phyloP scores from a whole-genome alignment of 2,888 invertebrate genomes.

The Eledona agricola region DNA sequence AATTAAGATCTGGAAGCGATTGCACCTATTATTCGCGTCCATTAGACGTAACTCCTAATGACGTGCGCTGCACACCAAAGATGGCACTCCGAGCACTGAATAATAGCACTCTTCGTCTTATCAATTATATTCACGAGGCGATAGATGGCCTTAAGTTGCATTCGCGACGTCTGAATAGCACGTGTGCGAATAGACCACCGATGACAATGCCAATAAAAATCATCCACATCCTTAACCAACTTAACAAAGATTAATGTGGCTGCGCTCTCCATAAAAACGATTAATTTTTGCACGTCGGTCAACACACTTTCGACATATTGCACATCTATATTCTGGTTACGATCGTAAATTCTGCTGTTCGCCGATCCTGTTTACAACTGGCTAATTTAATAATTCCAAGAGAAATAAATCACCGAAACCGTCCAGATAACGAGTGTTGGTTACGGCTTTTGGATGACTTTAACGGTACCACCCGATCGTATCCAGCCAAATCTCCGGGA shows the following conservation, averaged over 20 bases:
- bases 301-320: conserved; percentile 27
- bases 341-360: conserved; percentile 22
- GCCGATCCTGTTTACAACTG: conserved; percentile 15
- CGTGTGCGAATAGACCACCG: conserved; percentile 11
- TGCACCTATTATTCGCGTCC: too few species aligned
- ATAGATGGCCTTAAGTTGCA: conserved; percentile 24
- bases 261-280: conserved; percentile 16
- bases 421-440: conserved; percentile 8
- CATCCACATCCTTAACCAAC: too few species aligned
- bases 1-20: too few species aligned
- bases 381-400: conserved; percentile 17
- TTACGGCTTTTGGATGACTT: conserved; percentile 8
- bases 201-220: conserved; percentile 15
- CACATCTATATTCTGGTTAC: conserved; percentile 21
- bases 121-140: conserved; percentile 6
- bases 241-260: conserved; percentile 25
- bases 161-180: conserved; percentile 2
- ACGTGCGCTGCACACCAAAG: conserved; percentile 5
- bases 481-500: conserved; percentile 1
- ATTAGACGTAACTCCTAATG: conserved; percentile 5
- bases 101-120: conserved; percentile 15
- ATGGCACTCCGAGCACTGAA: conserved; percentile 17
- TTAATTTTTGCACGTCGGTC: conserved; percentile 30
- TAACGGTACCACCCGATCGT: conserved; percentile 16
- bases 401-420: conserved; percentile 21